Conservation (phyloP, 2,888 invertebrate species). For the Lobophora halterata region DNA sequence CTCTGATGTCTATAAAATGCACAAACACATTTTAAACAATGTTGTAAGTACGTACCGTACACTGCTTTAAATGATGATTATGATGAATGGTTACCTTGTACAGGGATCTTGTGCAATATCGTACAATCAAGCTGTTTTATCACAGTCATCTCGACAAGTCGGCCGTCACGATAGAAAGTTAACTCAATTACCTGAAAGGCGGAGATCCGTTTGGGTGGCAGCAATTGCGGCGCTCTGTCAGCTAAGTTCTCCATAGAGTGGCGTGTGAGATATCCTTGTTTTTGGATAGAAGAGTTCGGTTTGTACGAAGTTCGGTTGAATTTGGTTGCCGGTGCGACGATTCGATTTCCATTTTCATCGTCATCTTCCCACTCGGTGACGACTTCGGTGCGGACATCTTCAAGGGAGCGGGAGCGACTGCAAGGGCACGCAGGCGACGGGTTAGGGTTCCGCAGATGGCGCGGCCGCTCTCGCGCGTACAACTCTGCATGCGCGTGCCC, state of each 20-base stretch:
- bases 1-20: slow-evolving; percentile 61
- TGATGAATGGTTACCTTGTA: too few species aligned
- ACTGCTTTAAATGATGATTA: slow-evolving; percentile 36
- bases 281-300: slow-evolving; percentile 59
- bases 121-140: slow-evolving; percentile 41
- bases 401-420: slow-evolving; percentile 85
- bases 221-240: slow-evolving; percentile 74
- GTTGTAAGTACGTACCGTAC: slow-evolving; percentile 34
- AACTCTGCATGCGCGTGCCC: slow-evolving; percentile 57
- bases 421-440: slow-evolving; percentile 77
- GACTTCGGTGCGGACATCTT: slow-evolving; percentile 85
- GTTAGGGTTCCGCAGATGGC: slow-evolving; percentile 62
- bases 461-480: slow-evolving; percentile 61
- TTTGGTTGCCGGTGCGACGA: slow-evolving; percentile 74
- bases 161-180: slow-evolving; percentile 60
- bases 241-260: slow-evolving; percentile 87
- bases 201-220: slow-evolving; percentile 76
- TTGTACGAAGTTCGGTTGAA: slow-evolving; percentile 69
- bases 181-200: slow-evolving; percentile 77
- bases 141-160: slow-evolving; percentile 47
- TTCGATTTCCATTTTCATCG: slow-evolving; percentile 83
- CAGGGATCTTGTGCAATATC: slow-evolving; percentile 33
- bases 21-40: slow-evolving; percentile 38
- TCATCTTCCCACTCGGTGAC: slow-evolving; percentile 83
- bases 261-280: slow-evolving; percentile 77